A percentile compares a stretch with the other conserved stretches of the same genome.
Evolutionary conservation across 2,888 invertebrate genomes (phyloP).

Genomic region (Caenorhabditis japonica): DNA sequence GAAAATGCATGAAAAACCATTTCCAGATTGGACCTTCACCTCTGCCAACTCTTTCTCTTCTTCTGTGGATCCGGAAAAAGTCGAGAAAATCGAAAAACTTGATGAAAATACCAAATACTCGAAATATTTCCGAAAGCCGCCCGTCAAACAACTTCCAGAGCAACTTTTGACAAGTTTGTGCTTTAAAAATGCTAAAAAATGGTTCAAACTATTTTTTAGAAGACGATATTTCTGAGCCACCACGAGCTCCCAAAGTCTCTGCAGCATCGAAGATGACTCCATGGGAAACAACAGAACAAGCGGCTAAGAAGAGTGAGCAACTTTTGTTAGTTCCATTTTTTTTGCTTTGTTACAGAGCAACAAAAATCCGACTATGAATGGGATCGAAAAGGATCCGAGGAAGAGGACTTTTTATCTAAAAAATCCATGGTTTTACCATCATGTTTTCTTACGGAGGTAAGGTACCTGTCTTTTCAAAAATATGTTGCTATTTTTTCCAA

Average conservation of each 20-base stretch:
- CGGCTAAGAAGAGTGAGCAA: no score
- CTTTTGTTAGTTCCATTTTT: no score
- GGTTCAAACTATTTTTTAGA: no score
- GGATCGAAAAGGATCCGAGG: conserved; percentile 25
- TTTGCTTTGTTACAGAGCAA: not conserved
- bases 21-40: conserved; percentile 12
- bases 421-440: conserved; percentile 7
- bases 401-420: conserved; percentile 9
- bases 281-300: no score
- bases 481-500: not conserved
- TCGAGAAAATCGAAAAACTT: not conserved
- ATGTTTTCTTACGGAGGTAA: conserved; percentile 6
- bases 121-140: not conserved
- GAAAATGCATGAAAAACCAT: no score
- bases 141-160: not conserved
- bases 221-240: no score
- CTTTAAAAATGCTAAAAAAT: not conserved
- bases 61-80: not conserved
- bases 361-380: conserved; percentile 6
- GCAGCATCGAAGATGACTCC: no score
- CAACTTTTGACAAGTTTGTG: not conserved
- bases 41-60: not conserved
- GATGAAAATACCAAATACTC: not conserved
- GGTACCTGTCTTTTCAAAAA: conserved; percentile 1
- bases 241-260: no score